A percentile compares a stretch with the other conserved stretches of the same genome.
Conservation (phyloP, 2,797 vertebrate genomes). For the Gallinago stenura region DNA sequence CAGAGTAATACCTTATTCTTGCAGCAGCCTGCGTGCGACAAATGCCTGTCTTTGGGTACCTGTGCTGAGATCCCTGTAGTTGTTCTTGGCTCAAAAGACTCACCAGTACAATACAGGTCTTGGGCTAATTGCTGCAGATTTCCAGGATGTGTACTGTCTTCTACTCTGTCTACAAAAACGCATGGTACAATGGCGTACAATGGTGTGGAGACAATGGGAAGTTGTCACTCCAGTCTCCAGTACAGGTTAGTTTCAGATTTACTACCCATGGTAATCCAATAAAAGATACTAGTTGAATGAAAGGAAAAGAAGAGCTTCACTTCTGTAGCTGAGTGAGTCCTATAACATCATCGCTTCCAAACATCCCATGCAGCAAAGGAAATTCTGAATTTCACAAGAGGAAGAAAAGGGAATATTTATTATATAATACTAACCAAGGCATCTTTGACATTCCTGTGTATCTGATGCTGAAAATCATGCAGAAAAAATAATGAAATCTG, state of each 20-base stretch:
- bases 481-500: slow-evolving; percentile 29
- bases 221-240: not conserved
- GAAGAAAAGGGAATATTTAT: slow-evolving; percentile 28
- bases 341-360: not conserved
- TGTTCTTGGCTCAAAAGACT: not conserved
- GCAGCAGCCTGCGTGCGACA: not conserved
- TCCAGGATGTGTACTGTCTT: not conserved
- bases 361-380: not conserved
- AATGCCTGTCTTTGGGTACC: not conserved
- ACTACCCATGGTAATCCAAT: not conserved
- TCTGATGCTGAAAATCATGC: slow-evolving; percentile 18
- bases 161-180: not conserved
- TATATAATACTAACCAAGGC: not conserved
- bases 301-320: not conserved
- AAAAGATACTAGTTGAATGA: not conserved
- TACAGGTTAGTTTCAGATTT: not conserved
- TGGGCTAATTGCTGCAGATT: not conserved
- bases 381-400: slow-evolving; percentile 17
- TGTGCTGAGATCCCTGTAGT: not conserved
- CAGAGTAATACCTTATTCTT: not conserved
- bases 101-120: not conserved
- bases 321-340: not conserved
- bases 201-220: not conserved
- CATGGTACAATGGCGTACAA: not conserved
- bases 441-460: slow-evolving; percentile 5